Conservation (phyloP, 2,113 vertebrate genomes). For the Passer domesticus region DNA sequence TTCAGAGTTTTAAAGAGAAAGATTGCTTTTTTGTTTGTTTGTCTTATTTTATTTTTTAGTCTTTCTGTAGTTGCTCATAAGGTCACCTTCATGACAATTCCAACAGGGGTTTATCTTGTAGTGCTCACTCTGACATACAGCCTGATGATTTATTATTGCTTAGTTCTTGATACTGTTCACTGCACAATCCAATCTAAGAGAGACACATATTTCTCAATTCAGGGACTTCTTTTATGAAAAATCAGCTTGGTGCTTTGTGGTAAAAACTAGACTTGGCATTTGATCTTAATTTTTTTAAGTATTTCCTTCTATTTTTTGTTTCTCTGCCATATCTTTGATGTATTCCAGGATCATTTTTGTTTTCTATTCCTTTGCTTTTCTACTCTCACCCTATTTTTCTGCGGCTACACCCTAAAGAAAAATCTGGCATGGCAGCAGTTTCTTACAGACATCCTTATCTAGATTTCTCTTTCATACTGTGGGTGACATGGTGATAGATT, state of each 20-base stretch:
- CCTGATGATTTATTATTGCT: slow-evolving; percentile 83
- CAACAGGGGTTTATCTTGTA: slow-evolving; percentile 77
- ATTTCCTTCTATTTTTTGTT: slow-evolving; percentile 16
- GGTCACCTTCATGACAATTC: slow-evolving; percentile 82
- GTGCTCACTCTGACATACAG: slow-evolving; percentile 74
- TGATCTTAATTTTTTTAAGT: slow-evolving; percentile 69
- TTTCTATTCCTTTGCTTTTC: slow-evolving; percentile 13
- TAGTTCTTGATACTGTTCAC: slow-evolving; percentile 83
- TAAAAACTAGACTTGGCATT: slow-evolving; percentile 59
- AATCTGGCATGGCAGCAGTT: neutral
- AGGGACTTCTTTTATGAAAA: slow-evolving; percentile 83
- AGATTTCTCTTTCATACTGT: slow-evolving; percentile 33
- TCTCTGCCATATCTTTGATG: slow-evolving; percentile 29
- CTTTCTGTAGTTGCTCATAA: slow-evolving; percentile 65
- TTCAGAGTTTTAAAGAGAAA: slow-evolving; percentile 51
- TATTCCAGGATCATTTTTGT: neutral
- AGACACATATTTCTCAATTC: slow-evolving; percentile 87
- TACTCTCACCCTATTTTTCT: slow-evolving; percentile 12
- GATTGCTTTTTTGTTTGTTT: neutral
- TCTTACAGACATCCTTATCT: slow-evolving; percentile 28
- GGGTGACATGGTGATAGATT: slow-evolving; percentile 57
- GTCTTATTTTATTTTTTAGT: slow-evolving; percentile 20
- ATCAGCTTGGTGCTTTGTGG: slow-evolving; percentile 72
- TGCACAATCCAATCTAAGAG: slow-evolving; percentile 87
- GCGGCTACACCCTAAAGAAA: slow-evolving; percentile 20